These are phyloP conservation scores for Lepidonotus clava DNA, from an alignment of 2,888 invertebrate genomes.

Conservation along the genomic window DNA sequence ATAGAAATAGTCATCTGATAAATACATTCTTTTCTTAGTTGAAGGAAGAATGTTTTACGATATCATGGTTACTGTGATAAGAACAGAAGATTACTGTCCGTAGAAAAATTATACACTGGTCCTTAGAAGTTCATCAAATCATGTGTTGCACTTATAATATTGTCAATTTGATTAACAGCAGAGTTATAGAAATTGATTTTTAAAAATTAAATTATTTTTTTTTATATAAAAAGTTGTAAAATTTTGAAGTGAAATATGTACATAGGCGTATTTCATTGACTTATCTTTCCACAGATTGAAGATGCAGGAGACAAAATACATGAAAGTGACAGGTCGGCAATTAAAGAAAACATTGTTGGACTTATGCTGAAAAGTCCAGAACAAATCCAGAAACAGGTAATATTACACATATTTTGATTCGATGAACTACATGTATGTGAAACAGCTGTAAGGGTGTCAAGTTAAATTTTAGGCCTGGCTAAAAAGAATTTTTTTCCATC, in stretches of 20 bases:
- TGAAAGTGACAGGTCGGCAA: conserved; percentile 87
- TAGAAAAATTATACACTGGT: too few relatives aligned
- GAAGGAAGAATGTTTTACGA: background rate
- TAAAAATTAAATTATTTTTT: too few relatives aligned
- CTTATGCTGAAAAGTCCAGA: conserved; percentile 96
- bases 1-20: background rate
- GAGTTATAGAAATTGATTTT: too few relatives aligned
- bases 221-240: background rate
- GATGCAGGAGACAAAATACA: conserved; percentile 91
- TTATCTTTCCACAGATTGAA: conserved; percentile 83
- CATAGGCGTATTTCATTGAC: background rate
- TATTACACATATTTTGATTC: background rate
- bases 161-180: too few relatives aligned
- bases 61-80: too few relatives aligned
- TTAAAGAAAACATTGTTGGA: conserved; percentile 92
- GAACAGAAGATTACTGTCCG: too few relatives aligned
- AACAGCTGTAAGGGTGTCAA: too few relatives aligned
- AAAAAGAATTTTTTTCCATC: too few relatives aligned
- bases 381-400: conserved; percentile 91
- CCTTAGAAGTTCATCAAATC: too few relatives aligned
- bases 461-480: too few relatives aligned
- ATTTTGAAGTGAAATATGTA: background rate
- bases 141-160: too few relatives aligned
- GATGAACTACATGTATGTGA: too few relatives aligned
- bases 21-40: background rate